Evolutionary conservation across 2,888 invertebrate species (phyloP), one percentile per base, ranked within the genome.

Genomic region (Drosophila dives): DNA sequence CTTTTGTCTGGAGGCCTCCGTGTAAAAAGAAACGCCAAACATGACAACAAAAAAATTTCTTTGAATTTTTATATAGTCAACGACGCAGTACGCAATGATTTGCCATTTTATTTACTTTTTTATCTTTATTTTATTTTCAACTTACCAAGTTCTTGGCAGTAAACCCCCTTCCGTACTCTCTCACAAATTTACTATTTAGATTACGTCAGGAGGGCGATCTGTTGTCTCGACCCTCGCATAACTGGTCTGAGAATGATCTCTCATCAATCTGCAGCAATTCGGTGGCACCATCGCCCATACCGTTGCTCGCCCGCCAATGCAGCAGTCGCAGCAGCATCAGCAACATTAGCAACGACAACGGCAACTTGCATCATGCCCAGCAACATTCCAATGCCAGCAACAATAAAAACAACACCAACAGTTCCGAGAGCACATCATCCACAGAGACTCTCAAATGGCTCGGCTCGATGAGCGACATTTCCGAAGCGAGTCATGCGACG

Each of bases 361-460:
- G 40, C 54, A 59, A 11, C 60, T 26, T 23, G 53, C 69, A 64
- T 20, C 70, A 42, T 45, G 56, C 69, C 62, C 64, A 74, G 33
- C 76, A 76, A 62, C 76, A 70, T 85, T 55, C 45, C 82, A 72
- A 56, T 61, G 62, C 63, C 53, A 81, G 60, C 71, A 81, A 36
- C 75, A 81, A 48, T 66, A 77, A 59, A 65, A 83, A 75, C 64
- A 80, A 56, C 56, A 86, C 65, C 59, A 87, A 82, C 70, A 93
- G 92, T 72, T 92, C 93, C 20, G 93, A 93, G 73, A 93, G 93
- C 85, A 93, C 93, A 81, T 93, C 93, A 67, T 96, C 96, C 61
- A 96, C 96, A 88, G 97, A 97, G 91, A 96, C 97, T 3, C 93
- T 96, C 10, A 97, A 96, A 93, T 96, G 96, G 96, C 95, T 96